Conservation (phyloP, 2,113 vertebrate species). For the Otolemur garnettii region DNA sequence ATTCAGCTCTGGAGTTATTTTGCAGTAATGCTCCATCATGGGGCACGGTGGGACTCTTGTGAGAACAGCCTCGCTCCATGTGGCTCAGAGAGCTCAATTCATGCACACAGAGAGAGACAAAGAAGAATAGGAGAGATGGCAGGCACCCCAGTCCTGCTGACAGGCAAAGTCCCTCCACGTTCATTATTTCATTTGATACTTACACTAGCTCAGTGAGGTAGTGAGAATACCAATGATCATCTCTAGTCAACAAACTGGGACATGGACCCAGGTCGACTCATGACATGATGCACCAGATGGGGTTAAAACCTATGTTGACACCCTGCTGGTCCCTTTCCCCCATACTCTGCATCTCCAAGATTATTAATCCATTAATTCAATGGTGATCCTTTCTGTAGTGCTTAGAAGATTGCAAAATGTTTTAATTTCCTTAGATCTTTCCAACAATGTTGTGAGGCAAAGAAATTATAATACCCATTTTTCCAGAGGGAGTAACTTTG, state of each 20-base stretch:
- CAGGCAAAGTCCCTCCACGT: constrained; percentile 28
- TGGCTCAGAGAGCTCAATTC: constrained; percentile 60
- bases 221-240: background rate
- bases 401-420: background rate
- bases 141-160: background rate
- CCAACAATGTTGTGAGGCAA: background rate
- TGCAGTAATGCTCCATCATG: constrained; percentile 9
- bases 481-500: background rate
- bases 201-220: constrained; percentile 44
- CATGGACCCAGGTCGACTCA: constrained; percentile 67
- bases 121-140: constrained; percentile 59
- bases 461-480: background rate
- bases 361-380: background rate
- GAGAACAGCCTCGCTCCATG: constrained; percentile 35
- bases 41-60: constrained; percentile 14
- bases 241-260: constrained; percentile 66
- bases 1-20: constrained; percentile 64
- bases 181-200: constrained; percentile 61
- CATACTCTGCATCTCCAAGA: background rate
- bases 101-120: constrained; percentile 58
- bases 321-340: background rate
- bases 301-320: background rate
- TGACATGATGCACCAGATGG: background rate
- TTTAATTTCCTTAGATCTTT: constrained; percentile 26
- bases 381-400: background rate